Evolutionary conservation across 2,888 invertebrate species (phyloP).

Genomic region (Dasypogon diadema): DNA sequence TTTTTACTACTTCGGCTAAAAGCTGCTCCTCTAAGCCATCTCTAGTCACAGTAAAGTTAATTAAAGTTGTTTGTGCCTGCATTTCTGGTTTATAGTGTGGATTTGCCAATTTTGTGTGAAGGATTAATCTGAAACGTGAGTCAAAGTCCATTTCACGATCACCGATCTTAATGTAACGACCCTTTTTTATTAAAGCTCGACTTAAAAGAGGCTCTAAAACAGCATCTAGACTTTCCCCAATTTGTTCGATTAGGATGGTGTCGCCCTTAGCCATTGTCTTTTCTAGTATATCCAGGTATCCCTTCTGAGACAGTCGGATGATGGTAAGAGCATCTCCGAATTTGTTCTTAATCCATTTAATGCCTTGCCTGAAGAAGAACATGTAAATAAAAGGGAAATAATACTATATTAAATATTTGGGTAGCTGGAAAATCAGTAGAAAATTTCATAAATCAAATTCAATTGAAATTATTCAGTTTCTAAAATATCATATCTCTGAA

Average conservation of each 20-base stretch:
- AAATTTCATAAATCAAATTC: too few relatives aligned
- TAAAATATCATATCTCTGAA: too few relatives aligned
- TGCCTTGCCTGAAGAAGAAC: constrained; percentile 75
- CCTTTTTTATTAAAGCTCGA: constrained; percentile 89
- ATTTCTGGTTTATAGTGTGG: constrained; percentile 98
- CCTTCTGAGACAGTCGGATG: constrained; percentile 83
- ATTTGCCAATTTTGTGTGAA: constrained; percentile 95
- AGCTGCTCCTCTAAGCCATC: constrained; percentile 97
- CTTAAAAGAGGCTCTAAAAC: constrained; percentile 92
- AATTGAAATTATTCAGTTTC: too few relatives aligned
- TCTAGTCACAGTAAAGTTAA: constrained; percentile 95
- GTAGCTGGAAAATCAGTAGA: too few relatives aligned
- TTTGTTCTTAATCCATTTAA: constrained; percentile 94
- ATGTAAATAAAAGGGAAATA: too few relatives aligned
- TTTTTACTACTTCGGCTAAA: constrained; percentile 92
- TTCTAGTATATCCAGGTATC: constrained; percentile 88
- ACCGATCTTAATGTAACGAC: constrained; percentile 83
- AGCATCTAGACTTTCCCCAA: constrained; percentile 91
- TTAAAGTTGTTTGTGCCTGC: constrained; percentile 95
- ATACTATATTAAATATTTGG: too few relatives aligned
- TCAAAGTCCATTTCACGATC: constrained; percentile 94
- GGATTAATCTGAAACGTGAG: constrained; percentile 82
- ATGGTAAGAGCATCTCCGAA: constrained; percentile 81
- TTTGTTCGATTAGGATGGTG: constrained; percentile 88
- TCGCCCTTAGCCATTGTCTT: constrained; percentile 79